These are phyloP conservation scores for Radopholus similis DNA, from an alignment of 1,140 invertebrate genomes.

Conservation along the genomic window DNA sequence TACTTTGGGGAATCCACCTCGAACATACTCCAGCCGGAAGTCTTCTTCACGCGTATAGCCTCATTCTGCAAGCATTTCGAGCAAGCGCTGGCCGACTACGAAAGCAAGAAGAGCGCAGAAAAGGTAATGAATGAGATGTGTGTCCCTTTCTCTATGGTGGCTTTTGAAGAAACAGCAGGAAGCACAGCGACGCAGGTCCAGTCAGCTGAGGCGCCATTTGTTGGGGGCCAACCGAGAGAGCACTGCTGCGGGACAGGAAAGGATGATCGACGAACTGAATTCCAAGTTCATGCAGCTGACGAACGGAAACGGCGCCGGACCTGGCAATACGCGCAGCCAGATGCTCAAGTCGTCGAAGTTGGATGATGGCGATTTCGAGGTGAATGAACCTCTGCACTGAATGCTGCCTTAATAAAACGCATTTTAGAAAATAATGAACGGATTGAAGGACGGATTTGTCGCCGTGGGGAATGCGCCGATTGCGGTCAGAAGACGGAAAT, in stretches of 20 bases:
- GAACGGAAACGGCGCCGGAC: background rate
- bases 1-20: conserved; percentile 25
- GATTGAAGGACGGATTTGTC: background rate
- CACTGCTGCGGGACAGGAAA: conserved; percentile 14
- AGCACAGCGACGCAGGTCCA: conserved; percentile 6
- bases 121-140: background rate
- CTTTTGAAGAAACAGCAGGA: background rate
- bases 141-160: background rate
- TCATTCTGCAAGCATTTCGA: conserved; percentile 32
- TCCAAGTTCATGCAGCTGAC: conserved; percentile 29
- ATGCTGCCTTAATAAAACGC: background rate
- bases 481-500: background rate
- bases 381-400: background rate
- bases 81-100: conserved; percentile 21
- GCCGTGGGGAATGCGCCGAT: background rate
- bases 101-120: conserved; percentile 3
- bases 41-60: conserved; percentile 30
- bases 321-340: too few relatives aligned
- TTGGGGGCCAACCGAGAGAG: too few relatives aligned
- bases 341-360: conserved; percentile 11
- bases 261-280: conserved; percentile 20
- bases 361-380: conserved; percentile 21
- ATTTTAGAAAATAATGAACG: background rate
- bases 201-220: too few relatives aligned
- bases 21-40: conserved; percentile 16